phyloP scores from a whole-genome alignment of 2,797 vertebrate genomes.

The Cirrhinus mrigala region DNA sequence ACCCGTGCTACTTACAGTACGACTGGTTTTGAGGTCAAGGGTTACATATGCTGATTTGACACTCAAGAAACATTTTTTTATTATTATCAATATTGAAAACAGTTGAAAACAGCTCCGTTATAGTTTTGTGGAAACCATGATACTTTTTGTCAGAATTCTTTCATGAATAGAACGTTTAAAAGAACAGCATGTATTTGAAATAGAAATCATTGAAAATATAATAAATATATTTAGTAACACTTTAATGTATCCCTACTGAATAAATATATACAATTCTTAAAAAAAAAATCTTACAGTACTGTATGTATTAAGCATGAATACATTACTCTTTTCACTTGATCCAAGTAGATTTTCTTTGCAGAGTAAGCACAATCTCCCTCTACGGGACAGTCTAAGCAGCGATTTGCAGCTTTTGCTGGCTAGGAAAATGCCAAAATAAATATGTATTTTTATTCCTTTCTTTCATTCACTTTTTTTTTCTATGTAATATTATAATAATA shows the following conservation, averaged over 20 bases:
- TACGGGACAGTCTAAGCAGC: constrained; percentile 82
- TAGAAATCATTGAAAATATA: background rate
- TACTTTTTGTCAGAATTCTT: background rate
- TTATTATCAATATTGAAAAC: background rate
- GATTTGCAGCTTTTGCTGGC: constrained; percentile 79
- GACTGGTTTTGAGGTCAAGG: too few species aligned
- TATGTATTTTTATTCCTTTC: background rate
- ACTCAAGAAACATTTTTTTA: background rate
- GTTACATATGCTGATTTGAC: background rate
- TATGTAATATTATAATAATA: background rate
- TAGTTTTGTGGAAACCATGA: background rate
- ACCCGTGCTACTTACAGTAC: too few species aligned
- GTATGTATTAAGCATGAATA: background rate
- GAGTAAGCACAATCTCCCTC: constrained; percentile 83
- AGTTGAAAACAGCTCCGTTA: background rate
- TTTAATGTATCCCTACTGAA: background rate
- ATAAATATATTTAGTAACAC: background rate
- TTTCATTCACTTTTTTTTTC: background rate
- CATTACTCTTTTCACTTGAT: constrained; percentile 75
- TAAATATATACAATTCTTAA: background rate
- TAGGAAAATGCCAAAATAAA: constrained; percentile 53
- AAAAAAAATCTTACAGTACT: background rate
- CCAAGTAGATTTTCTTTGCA: constrained; percentile 84
- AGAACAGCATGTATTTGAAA: background rate
- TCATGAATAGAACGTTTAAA: background rate